Evolutionary conservation across 1,140 invertebrate species (phyloP).

Genomic region (Musca domestica): DNA sequence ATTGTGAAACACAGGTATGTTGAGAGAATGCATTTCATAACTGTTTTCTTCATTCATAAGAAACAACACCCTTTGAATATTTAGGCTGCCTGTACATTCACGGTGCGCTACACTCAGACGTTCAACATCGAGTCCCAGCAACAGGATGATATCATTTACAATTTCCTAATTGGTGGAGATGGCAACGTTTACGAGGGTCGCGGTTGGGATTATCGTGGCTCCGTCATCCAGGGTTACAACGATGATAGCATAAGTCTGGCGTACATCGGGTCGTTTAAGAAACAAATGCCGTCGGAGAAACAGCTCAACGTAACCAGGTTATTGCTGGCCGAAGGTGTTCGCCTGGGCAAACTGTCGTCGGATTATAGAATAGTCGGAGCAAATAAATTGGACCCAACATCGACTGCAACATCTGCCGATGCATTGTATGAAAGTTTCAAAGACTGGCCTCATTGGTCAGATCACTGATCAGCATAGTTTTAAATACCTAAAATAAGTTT

Average conservation of each 20-base stretch:
- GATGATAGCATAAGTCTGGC: constrained; percentile 59
- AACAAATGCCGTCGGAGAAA: constrained; percentile 53
- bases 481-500: too few relatives aligned
- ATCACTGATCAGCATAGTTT: not conserved
- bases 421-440: constrained; percentile 61
- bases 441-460: constrained; percentile 58
- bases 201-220: constrained; percentile 62
- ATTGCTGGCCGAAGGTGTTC: constrained; percentile 60
- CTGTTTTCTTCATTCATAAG: not conserved
- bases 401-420: constrained; percentile 65
- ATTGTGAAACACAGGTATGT: constrained; percentile 55
- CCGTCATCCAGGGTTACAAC: constrained; percentile 63
- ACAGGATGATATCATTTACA: constrained; percentile 63
- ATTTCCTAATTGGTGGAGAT: constrained; percentile 66
- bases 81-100: constrained; percentile 55
- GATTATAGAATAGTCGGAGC: constrained; percentile 65
- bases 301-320: constrained; percentile 60
- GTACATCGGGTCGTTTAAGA: constrained; percentile 59
- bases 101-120: constrained; percentile 65
- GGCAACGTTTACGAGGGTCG: constrained; percentile 65
- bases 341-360: constrained; percentile 56
- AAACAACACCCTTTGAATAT: not conserved
- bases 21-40: not conserved
- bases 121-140: constrained; percentile 69
- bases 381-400: constrained; percentile 60